These are phyloP conservation scores for Percopsis transmontana DNA, from an alignment of 2,113 vertebrate genomes.

Conservation along the genomic window DNA sequence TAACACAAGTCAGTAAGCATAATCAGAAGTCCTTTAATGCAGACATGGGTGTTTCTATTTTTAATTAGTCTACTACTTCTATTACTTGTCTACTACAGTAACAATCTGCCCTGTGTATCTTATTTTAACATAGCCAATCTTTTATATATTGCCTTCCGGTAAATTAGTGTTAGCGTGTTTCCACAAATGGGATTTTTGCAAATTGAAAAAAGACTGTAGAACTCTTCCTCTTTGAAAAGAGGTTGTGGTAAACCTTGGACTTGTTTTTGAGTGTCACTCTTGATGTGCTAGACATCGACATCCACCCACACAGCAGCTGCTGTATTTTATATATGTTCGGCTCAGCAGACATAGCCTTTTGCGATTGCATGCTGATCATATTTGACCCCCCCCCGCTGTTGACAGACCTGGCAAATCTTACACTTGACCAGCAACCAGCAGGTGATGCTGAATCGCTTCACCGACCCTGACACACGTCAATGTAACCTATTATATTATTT, in stretches of 20 bases:
- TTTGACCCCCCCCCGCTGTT: not conserved
- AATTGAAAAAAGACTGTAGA: not conserved
- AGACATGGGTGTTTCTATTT: not conserved
- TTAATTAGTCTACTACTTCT: too few relatives aligned
- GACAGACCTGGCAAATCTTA: conserved; percentile 3
- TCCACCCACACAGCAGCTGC: not conserved
- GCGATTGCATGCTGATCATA: not conserved
- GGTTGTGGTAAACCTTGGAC: not conserved
- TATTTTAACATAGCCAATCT: not conserved
- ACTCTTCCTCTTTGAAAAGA: not conserved
- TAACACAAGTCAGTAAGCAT: not conserved
- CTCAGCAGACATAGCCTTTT: not conserved
- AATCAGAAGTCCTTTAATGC: not conserved
- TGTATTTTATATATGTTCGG: not conserved
- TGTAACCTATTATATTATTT: too few relatives aligned
- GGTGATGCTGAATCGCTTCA: conserved; percentile 9
- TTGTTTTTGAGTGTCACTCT: too few relatives aligned
- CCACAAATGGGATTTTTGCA: not conserved
- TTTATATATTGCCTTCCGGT: not conserved
- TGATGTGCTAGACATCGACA: not conserved
- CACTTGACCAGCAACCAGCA: conserved; percentile 2
- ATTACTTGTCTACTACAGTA: not conserved
- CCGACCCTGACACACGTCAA: conserved; percentile 9
- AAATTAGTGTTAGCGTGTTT: not conserved
- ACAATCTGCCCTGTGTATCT: not conserved